Percentiles rank a stretch among this genome's conserved stretches.
phyloP scores from a whole-genome alignment of 2,797 vertebrate species.

The Anguilla megastoma region DNA sequence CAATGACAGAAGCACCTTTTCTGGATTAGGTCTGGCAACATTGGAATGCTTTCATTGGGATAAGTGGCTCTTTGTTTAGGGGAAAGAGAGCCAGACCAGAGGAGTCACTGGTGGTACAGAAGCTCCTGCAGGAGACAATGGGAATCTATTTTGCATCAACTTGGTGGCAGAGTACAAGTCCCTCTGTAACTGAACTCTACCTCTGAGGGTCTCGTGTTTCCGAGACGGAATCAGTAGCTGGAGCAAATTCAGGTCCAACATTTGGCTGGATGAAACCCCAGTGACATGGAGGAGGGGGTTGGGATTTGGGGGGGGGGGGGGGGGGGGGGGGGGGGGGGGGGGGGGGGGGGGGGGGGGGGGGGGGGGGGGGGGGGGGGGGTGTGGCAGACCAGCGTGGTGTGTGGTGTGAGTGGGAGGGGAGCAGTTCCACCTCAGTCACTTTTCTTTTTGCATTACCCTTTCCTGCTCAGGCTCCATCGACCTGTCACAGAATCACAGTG shows the following conservation, averaged over 20 bases:
- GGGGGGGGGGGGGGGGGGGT: conserved; percentile 54
- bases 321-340: conserved; percentile 57
- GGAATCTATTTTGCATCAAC: conserved; percentile 58
- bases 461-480: conserved; percentile 79
- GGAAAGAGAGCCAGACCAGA: conserved; percentile 39
- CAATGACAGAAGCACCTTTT: background rate
- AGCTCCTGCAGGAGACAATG: conserved; percentile 51
- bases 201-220: conserved; percentile 59
- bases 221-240: conserved; percentile 64
- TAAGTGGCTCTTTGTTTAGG: conserved; percentile 49
- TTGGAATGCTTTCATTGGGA: conserved; percentile 43
- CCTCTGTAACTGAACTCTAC: conserved; percentile 59
- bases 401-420: conserved; percentile 50
- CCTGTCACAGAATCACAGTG: conserved; percentile 86
- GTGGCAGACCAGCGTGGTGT: background rate
- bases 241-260: conserved; percentile 77
- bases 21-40: background rate
- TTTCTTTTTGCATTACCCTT: conserved; percentile 75
- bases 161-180: conserved; percentile 47
- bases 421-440: conserved; percentile 66
- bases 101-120: conserved; percentile 48
- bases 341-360: conserved; percentile 46
- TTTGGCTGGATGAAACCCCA: conserved; percentile 70
- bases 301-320: conserved; percentile 52
- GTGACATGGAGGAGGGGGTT: conserved; percentile 65